Percentiles rank a stretch among this genome's conserved stretches.
Conservation (phyloP, 2,888 invertebrate species). For the Phalera bucephala region DNA sequence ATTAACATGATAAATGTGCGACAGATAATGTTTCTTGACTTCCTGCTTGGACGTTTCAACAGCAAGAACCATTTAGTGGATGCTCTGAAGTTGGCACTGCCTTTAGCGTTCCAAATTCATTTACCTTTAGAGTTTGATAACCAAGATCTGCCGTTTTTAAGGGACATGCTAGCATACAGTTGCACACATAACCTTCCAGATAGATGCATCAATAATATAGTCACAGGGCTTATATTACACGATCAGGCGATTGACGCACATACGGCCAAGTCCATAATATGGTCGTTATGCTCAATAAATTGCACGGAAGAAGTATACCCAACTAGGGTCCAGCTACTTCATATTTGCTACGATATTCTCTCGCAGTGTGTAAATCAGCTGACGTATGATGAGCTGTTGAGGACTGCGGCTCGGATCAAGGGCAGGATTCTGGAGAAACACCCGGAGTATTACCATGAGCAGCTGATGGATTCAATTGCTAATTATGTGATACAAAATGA, state of each 20-base stretch:
- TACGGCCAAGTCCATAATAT: constrained; percentile 78
- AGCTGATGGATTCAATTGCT: constrained; percentile 81
- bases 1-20: constrained; percentile 83
- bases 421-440: constrained; percentile 67
- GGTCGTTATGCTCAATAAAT: constrained; percentile 80
- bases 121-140: constrained; percentile 82
- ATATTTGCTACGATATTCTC: constrained; percentile 75
- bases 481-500: constrained; percentile 77
- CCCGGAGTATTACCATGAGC: constrained; percentile 84
- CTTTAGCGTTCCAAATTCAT: constrained; percentile 86
- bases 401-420: constrained; percentile 73
- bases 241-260: constrained; percentile 67
- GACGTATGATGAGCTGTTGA: constrained; percentile 73
- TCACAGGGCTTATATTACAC: constrained; percentile 73
- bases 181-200: constrained; percentile 75
- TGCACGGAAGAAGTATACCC: constrained; percentile 59
- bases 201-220: constrained; percentile 75
- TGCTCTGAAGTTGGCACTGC: constrained; percentile 85
- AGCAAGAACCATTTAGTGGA: constrained; percentile 82
- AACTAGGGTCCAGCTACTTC: constrained; percentile 74
- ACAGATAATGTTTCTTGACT: constrained; percentile 85
- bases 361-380: constrained; percentile 65
- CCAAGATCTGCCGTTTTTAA: constrained; percentile 73
- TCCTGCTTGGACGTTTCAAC: constrained; percentile 77
- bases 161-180: constrained; percentile 80